These are phyloP conservation scores for Campoplex capitator DNA, from an alignment of 2,888 invertebrate species.

Conservation along the genomic window DNA sequence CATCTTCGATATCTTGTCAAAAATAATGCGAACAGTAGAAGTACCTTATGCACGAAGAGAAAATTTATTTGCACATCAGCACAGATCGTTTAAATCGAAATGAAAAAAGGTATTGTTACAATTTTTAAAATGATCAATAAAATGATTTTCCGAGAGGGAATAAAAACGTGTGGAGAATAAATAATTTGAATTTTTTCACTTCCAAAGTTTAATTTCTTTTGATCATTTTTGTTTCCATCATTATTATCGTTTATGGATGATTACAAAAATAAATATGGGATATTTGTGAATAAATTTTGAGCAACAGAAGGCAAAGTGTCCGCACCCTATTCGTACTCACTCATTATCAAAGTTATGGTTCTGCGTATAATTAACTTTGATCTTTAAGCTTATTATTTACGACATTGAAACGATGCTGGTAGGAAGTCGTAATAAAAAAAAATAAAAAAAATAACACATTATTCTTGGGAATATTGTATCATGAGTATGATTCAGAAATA, in stretches of 20 bases:
- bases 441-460: constrained; percentile 1
- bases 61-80: not conserved
- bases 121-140: not conserved
- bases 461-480: constrained; percentile 32
- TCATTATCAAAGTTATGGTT: constrained; percentile 28
- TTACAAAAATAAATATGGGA: not conserved
- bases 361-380: not conserved
- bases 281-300: not conserved
- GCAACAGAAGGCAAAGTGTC: not conserved
- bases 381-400: constrained; percentile 13
- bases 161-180: no score
- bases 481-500: constrained; percentile 39
- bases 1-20: constrained; percentile 34
- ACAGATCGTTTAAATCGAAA: not conserved
- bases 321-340: not conserved
- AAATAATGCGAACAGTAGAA: not conserved
- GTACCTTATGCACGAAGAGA: no score
- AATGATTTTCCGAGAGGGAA: no score
- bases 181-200: not conserved
- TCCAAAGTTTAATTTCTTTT: no score
- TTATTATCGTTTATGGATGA: not conserved
- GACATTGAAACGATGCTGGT: not conserved
- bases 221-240: no score
- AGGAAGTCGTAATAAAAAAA: constrained; percentile 2
- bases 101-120: not conserved